Evolutionary conservation across 1,140 invertebrate species (phyloP).

Genomic region (Lordiphosa collinella): DNA sequence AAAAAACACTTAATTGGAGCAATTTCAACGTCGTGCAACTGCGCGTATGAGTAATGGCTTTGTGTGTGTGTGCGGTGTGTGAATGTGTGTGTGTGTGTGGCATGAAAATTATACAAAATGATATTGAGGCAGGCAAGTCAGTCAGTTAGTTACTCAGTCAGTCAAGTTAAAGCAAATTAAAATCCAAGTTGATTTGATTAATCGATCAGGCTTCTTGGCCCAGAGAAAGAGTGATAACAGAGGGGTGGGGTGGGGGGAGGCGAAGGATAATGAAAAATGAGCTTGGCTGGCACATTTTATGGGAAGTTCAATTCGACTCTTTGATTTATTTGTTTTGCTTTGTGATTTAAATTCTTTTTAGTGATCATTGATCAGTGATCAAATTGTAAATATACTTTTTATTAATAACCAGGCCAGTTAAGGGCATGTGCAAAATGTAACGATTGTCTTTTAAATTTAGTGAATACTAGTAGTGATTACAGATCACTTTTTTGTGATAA

Average conservation of each 20-base stretch:
- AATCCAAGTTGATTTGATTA: constrained; percentile 61
- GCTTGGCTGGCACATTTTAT: not conserved
- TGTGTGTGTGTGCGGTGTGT: not conserved
- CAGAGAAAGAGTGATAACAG: not conserved
- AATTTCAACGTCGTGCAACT: constrained; percentile 74
- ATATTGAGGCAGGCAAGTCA: constrained; percentile 56
- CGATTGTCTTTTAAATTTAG: too few species aligned
- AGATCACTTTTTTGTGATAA: too few species aligned
- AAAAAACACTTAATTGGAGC: constrained; percentile 64
- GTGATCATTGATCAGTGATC: too few species aligned
- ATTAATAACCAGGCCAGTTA: too few species aligned
- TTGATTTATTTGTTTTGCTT: too few species aligned
- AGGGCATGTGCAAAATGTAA: too few species aligned
- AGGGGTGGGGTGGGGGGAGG: not conserved
- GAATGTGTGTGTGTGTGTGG: constrained; percentile 30
- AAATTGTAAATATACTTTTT: too few species aligned
- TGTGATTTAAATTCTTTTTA: too few species aligned
- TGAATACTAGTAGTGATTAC: too few species aligned
- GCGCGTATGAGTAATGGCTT: constrained; percentile 59
- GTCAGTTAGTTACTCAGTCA: constrained; percentile 50
- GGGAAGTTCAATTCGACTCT: too few species aligned
- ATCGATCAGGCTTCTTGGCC: constrained; percentile 41
- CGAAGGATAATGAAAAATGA: not conserved
- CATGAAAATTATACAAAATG: constrained; percentile 70
- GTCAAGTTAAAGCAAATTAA: constrained; percentile 44